Percentiles rank a stretch among this genome's conserved stretches.
Evolutionary conservation across 2,113 vertebrate genomes (phyloP).

Genomic region (Corvus hawaiiensis): DNA sequence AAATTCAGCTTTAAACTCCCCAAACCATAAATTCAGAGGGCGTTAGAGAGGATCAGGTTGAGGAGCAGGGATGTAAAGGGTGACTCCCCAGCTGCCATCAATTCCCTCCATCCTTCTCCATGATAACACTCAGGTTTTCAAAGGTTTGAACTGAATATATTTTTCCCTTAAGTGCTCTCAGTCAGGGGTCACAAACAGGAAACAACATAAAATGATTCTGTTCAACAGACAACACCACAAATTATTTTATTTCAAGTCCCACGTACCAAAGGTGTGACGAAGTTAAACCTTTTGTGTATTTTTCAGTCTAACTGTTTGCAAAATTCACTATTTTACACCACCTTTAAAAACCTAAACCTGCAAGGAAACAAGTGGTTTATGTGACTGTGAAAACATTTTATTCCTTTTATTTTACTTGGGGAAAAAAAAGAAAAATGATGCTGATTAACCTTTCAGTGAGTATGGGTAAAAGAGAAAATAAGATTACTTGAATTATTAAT

Average conservation of each 20-base stretch:
- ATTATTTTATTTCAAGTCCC: constrained; percentile 30
- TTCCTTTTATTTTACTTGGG: constrained; percentile 6
- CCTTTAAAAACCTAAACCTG: neutral
- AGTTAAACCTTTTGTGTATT: neutral
- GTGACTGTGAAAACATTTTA: neutral
- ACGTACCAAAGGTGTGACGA: neutral
- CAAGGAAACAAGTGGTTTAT: neutral
- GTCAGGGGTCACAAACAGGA: neutral
- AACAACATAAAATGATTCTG: neutral
- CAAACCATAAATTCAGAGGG: no score
- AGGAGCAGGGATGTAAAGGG: neutral
- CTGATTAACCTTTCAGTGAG: neutral
- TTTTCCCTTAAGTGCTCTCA: neutral
- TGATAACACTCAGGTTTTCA: neutral
- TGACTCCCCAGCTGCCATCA: neutral
- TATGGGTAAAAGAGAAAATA: neutral
- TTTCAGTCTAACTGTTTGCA: neutral
- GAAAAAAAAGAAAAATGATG: accelerated
- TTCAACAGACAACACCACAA: neutral
- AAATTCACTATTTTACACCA: neutral
- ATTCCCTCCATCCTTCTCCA: neutral
- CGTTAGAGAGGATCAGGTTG: accelerated
- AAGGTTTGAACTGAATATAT: neutral
- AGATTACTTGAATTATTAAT: neutral
- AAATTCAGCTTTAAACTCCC: neutral